Evolutionary conservation across 2,113 vertebrate species (phyloP), one percentile per base, ranked within the genome.

Genomic region (Mastomys coucha): DNA sequence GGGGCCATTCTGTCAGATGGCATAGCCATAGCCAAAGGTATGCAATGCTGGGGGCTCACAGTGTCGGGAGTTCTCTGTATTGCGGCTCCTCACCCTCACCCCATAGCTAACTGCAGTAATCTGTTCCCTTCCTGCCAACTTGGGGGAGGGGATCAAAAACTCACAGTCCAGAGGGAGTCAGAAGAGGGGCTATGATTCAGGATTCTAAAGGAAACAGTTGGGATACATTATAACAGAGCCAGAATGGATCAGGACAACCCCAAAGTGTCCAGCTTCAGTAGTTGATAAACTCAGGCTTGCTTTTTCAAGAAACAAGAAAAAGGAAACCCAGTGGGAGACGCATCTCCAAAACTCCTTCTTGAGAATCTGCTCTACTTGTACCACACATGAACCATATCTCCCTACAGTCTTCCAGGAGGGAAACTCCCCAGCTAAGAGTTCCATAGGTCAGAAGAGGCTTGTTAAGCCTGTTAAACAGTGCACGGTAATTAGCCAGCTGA

Each of bases 211-310:
- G 58, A 14, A 86, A 33, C 28, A 53, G 7, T n/a, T 26, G 49
- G 11, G 45, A 2, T 0, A 31, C 36, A 9, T 26, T 22, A 45
- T 22, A 31, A 16, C 45, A 33, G 22, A 65, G 49, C 16, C 0
- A 8, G 17, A 3, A 1, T 3, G 14, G 9, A 28, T 3, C 63
- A 42, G 31, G 24, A 11, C 4, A 7, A n/a, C 3, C 19, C 24
- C 42, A 36, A 7, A 36, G 36, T 13, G 16, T 8, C 33, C 17
- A 5, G 42, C 22, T 56, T 11, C 13, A 2, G 12, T 5, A 13
- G 22, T 5, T 28, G 73, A 14, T 17, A 49, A 0, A 69, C 33
- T 33, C 31, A 80, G 19, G 7, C 6, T 20, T 14, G 9, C 0
- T 33, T 51, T 67, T 60, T 76, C 58, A 39, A 91, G 88, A 63